These are phyloP conservation scores for Pavo muticus DNA, from an alignment of 2,113 vertebrate genomes.

Conservation along the genomic window DNA sequence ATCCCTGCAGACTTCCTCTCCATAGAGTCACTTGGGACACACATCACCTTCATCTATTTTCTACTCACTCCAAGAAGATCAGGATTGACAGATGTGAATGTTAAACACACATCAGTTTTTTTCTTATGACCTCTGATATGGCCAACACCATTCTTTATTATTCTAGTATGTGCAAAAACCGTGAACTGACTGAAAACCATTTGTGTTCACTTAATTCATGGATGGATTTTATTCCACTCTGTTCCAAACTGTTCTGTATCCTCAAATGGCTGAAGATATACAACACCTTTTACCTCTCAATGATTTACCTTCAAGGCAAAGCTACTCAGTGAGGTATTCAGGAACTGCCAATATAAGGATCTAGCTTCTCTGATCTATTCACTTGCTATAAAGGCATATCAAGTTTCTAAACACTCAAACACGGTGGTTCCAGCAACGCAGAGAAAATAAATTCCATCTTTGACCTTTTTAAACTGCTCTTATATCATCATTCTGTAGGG, in stretches of 20 bases:
- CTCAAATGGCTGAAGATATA: constrained; percentile 31
- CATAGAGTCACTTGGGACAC: neutral
- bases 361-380: neutral
- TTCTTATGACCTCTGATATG: neutral
- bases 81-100: neutral
- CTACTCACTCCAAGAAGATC: neutral
- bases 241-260: neutral
- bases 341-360: constrained; percentile 10
- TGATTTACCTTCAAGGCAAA: constrained; percentile 42
- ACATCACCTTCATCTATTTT: neutral
- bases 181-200: neutral
- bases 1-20: neutral
- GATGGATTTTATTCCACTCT: neutral
- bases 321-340: neutral
- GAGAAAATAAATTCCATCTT: constrained; percentile 38
- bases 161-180: neutral
- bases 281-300: constrained; percentile 35
- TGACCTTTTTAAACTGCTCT: constrained; percentile 54
- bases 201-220: neutral
- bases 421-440: neutral
- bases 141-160: constrained; percentile 28
- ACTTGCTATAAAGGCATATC: constrained; percentile 24
- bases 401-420: constrained; percentile 63
- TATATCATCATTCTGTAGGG: neutral
- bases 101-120: neutral